Conservation (phyloP, 1,140 invertebrate genomes). For the Diorhabda carinulata region DNA sequence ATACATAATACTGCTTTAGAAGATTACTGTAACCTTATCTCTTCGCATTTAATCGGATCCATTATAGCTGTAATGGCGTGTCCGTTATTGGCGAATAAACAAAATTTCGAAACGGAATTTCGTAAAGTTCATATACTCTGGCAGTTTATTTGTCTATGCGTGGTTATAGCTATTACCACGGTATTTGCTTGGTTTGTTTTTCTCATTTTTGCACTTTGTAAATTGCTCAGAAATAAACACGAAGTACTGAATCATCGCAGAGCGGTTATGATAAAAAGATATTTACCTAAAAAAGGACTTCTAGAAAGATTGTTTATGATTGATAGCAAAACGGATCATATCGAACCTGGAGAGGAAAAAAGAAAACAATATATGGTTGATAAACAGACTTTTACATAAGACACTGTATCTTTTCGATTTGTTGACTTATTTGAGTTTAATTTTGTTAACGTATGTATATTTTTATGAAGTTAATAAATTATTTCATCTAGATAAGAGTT, state of each 20-base stretch:
- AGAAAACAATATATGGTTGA: not conserved
- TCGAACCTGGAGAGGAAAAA: conserved; percentile 3
- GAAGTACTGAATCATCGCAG: conserved; percentile 28
- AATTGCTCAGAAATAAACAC: conserved; percentile 21
- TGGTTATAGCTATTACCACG: conserved; percentile 17
- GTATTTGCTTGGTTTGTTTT: conserved; percentile 21
- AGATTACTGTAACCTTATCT: conserved; percentile 35
- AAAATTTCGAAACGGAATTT: conserved; percentile 20
- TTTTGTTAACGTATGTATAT: too few relatives aligned
- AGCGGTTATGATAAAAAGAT: conserved; percentile 22
- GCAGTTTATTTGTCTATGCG: conserved; percentile 27
- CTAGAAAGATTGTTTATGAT: conserved; percentile 25
- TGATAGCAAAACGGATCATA: conserved; percentile 13
- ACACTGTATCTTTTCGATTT: too few relatives aligned
- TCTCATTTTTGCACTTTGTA: conserved; percentile 13
- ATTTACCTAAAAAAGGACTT: conserved; percentile 22
- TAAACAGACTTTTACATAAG: not conserved
- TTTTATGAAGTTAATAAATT: too few relatives aligned
- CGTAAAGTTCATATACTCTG: conserved; percentile 23
- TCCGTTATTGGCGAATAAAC: conserved; percentile 16
- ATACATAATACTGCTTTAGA: conserved; percentile 32
- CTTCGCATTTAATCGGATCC: conserved; percentile 33
- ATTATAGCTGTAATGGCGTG: conserved; percentile 22
- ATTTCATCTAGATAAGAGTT: too few relatives aligned
- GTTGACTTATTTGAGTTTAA: too few relatives aligned